These are phyloP conservation scores for Urocitellus parryii DNA, from an alignment of 2,113 vertebrate species.

Conservation along the genomic window DNA sequence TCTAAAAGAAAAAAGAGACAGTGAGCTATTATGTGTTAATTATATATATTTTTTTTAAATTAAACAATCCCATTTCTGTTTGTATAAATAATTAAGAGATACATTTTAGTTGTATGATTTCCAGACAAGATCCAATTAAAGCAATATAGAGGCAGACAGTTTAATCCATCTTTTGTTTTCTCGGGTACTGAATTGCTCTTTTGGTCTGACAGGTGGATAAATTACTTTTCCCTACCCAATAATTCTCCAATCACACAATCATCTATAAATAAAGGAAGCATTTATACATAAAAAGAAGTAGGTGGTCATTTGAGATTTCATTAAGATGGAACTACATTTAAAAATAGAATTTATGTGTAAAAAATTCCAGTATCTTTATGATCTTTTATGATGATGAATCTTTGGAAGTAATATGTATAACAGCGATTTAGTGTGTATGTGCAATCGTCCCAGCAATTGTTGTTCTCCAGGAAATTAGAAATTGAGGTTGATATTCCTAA, in stretches of 20 bases:
- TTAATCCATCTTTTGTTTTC: constrained; percentile 56
- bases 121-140: constrained; percentile 57
- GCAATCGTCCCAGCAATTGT: background rate
- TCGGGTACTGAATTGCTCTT: constrained; percentile 24
- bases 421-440: background rate
- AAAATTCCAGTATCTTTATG: background rate
- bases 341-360: constrained; percentile 13
- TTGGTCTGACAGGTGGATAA: constrained; percentile 45
- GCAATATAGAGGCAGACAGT: background rate
- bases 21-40: constrained; percentile 7
- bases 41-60: constrained; percentile 15
- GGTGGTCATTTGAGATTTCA: background rate
- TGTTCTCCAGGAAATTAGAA: background rate
- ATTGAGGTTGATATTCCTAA: background rate
- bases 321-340: background rate
- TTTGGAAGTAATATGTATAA: background rate
- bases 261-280: background rate
- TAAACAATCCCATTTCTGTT: background rate
- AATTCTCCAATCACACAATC: background rate
- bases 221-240: constrained; percentile 4
- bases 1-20: constrained; percentile 46
- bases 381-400: background rate
- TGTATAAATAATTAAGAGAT: constrained; percentile 64
- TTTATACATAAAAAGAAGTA: constrained; percentile 5
- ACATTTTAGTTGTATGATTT: constrained; percentile 46